Base-by-base conservation (phyloP, 2,888 invertebrate genomes). In the Brachyopa scutellaris region DNA sequence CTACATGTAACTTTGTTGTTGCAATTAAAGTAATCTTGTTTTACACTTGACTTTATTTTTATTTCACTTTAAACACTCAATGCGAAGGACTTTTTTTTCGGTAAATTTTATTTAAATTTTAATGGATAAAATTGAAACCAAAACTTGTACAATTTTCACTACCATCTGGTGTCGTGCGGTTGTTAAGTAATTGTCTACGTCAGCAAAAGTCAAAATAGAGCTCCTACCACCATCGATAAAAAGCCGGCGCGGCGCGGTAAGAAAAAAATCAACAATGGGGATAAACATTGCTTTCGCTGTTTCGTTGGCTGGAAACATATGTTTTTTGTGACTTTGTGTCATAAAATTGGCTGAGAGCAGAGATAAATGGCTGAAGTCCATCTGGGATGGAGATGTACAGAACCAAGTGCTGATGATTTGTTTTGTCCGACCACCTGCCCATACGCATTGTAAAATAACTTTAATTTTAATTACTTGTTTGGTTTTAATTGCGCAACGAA, bases 101-200 rank as follows among this genome's bases (percentile, higher is more conserved):
- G n/a, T n/a, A n/a, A n/a, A n/a, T n/a, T n/a, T n/a, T n/a, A n/a
- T 49, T 15, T 23, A 21, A 7, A 6, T 15, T 49, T 42, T n/a
- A 21, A 19, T n/a, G 9, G n/a, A 42, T 5, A 1, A n/a, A 33
- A 11, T 11, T 33, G 0, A 11, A 33, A 33, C n/a, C 38, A 38
- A 38, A 26, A 49, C 17, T 49, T 8, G 1, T 9, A 55, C 21
- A 29, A 59, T 26, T 29, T n/a, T n/a, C 36, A 8, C 2, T 31
- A 19, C 23, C 55, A 57, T 36, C 55, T 57, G 38, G 19, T 2
- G 11, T 26, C 26, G 9, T 8, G 7, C n/a, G 59, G 26, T 11
- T 45, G 42, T 19, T 59, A 15, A 59, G 42, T 62, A 23, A 61
- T 61, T 61, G 45, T 61, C 51, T 47, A 9, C 29, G 9, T 11